These are phyloP conservation scores for Muraenolepis orangiensis DNA, from an alignment of 2,797 vertebrate species.

Conservation along the genomic window DNA sequence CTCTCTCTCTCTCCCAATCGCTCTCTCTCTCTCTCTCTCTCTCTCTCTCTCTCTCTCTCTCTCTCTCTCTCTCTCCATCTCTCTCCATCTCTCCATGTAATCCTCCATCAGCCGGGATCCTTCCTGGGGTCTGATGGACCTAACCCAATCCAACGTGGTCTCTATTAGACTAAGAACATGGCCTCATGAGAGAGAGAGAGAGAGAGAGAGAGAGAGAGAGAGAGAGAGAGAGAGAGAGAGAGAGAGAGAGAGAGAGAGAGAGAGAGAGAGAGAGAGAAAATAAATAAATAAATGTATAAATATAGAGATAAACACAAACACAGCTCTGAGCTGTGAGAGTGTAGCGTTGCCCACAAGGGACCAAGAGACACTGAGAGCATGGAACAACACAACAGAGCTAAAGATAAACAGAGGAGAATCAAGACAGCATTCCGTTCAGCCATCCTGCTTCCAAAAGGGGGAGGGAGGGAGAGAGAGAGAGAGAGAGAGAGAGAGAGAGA, in stretches of 20 bases:
- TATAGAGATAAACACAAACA: neutral
- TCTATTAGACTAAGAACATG: too few relatives aligned
- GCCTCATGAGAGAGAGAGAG: neutral
- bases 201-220: neutral
- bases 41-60: too few relatives aligned
- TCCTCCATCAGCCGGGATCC: too few relatives aligned
- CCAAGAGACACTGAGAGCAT: slow-evolving; percentile 7
- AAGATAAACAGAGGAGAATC: slow-evolving; percentile 47
- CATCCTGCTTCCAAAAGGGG: slow-evolving; percentile 34
- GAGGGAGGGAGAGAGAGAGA: slow-evolving; percentile 10
- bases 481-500: slow-evolving; percentile 13
- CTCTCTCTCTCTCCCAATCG: too few relatives aligned
- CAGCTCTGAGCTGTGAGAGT: neutral
- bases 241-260: neutral
- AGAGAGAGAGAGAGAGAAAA: neutral
- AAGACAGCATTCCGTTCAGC: slow-evolving; percentile 44
- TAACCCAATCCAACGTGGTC: too few relatives aligned
- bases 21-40: too few relatives aligned
- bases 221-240: neutral
- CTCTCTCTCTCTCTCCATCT: too few relatives aligned
- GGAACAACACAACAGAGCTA: slow-evolving; percentile 22
- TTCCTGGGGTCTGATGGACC: too few relatives aligned
- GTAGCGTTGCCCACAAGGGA: slow-evolving; percentile 16
- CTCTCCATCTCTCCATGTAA: too few relatives aligned
- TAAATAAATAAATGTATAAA: neutral